Evolutionary conservation across 2,113 vertebrate genomes (phyloP).

Genomic region (Python bivittatus): DNA sequence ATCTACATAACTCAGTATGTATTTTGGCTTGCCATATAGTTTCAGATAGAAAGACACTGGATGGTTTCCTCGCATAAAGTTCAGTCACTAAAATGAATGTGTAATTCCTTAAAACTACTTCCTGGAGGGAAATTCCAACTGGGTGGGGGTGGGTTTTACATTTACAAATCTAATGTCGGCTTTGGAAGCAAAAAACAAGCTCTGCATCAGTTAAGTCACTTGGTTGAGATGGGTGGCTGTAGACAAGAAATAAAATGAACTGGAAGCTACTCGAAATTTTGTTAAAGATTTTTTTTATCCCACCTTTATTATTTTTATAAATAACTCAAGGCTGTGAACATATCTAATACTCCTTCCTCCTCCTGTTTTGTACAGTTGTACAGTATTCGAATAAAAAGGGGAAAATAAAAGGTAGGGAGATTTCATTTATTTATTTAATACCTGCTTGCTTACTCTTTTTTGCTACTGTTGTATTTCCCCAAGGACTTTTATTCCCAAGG

Average conservation of each 20-base stretch:
- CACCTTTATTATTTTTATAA: too few species aligned
- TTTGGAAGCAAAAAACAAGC: neutral
- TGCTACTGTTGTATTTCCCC: neutral
- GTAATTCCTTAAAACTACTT: neutral
- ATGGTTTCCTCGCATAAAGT: neutral
- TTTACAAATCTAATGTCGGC: neutral
- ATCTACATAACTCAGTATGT: neutral
- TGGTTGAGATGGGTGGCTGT: too few species aligned
- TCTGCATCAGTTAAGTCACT: neutral
- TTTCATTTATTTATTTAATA: neutral
- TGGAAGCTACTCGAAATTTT: too few species aligned
- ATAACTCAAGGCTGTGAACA: too few species aligned
- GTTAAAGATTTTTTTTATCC: too few species aligned
- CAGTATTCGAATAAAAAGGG: neutral
- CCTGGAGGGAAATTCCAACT: neutral
- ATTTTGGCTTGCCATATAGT: too few species aligned
- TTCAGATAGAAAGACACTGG: neutral
- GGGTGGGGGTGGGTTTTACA: neutral
- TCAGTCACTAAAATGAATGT: neutral
- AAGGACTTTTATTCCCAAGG: neutral
- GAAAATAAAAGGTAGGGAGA: neutral
- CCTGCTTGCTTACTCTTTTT: neutral
- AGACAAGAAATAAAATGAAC: too few species aligned
- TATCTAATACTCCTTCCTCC: too few species aligned
- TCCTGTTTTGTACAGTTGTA: too few species aligned